A percentile compares a stretch with the other conserved stretches of the same genome.
Evolutionary conservation across 2,113 vertebrate species (phyloP).

Genomic region (Phalacrocorax brasilianus): DNA sequence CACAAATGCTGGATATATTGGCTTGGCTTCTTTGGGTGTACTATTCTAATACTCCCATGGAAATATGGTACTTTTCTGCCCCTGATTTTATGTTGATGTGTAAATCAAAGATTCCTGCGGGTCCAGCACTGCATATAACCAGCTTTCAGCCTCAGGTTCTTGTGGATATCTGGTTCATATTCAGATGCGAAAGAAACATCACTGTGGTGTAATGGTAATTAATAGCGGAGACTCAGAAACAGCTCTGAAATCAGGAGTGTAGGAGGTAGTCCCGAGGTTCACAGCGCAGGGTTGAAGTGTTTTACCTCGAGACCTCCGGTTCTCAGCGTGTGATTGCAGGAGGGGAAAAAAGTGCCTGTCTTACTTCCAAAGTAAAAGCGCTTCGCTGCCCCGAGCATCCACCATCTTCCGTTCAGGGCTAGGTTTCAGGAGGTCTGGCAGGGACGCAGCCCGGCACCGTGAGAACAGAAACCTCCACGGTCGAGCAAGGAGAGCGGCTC

Average conservation of each 20-base stretch:
- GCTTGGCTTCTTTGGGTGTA: not conserved
- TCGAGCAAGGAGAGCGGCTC: not conserved
- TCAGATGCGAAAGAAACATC: not conserved
- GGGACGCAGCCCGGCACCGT: not conserved
- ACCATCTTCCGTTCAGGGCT: slow-evolving; percentile 42
- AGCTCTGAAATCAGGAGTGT: not conserved
- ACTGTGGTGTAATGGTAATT: not conserved
- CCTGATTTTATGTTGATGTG: not conserved
- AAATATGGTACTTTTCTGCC: not conserved
- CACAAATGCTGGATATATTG: not conserved
- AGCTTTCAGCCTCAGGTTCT: not conserved
- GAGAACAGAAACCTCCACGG: slow-evolving; percentile 8
- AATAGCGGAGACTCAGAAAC: not conserved
- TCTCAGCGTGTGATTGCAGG: not conserved
- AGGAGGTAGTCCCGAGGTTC: not conserved
- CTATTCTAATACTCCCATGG: not conserved
- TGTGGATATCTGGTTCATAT: not conserved
- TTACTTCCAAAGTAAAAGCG: not conserved
- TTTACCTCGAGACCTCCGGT: not conserved
- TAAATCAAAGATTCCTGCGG: not conserved
- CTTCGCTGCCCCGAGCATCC: not conserved
- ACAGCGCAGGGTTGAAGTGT: not conserved
- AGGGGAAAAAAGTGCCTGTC: not conserved
- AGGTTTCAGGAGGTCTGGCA: slow-evolving; percentile 28
- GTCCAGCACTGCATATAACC: not conserved